Evolutionary conservation across 2,888 invertebrate species (phyloP).

Genomic region (Eupeodes luniger): DNA sequence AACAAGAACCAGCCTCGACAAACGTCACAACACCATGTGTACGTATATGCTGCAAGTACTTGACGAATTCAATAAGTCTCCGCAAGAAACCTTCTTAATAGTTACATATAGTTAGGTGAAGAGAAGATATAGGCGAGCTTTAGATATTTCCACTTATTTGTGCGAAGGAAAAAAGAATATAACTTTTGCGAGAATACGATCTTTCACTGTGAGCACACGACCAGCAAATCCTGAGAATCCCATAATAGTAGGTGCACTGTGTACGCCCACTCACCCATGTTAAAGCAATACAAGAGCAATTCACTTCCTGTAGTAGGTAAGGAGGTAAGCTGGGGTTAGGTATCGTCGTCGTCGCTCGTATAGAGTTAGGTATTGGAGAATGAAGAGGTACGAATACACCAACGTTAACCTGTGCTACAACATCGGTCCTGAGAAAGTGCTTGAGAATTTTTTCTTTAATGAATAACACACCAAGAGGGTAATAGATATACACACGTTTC

Average conservation of each 20-base stretch:
- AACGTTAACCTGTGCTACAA: not conserved
- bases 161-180: conserved; percentile 11
- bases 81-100: not conserved
- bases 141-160: conserved; percentile 21
- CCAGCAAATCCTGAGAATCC: not conserved
- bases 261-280: not conserved
- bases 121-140: not conserved
- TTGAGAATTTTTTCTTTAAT: not conserved
- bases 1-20: no score
- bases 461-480: conserved; percentile 4
- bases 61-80: conserved; percentile 33
- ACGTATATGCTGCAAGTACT: not conserved
- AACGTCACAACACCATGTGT: not conserved
- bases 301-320: not conserved
- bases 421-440: conserved; percentile 6
- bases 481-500: not conserved
- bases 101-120: not conserved
- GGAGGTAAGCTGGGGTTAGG: not conserved
- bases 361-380: no score
- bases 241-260: not conserved
- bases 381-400: conserved; percentile 1
- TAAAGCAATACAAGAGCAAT: conserved; percentile 7
- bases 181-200: not conserved
- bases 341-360: not conserved
- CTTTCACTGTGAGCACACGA: conserved; percentile 17